phyloP scores from a whole-genome alignment of 2,888 invertebrate genomes.

The Heliconius charithonia region DNA sequence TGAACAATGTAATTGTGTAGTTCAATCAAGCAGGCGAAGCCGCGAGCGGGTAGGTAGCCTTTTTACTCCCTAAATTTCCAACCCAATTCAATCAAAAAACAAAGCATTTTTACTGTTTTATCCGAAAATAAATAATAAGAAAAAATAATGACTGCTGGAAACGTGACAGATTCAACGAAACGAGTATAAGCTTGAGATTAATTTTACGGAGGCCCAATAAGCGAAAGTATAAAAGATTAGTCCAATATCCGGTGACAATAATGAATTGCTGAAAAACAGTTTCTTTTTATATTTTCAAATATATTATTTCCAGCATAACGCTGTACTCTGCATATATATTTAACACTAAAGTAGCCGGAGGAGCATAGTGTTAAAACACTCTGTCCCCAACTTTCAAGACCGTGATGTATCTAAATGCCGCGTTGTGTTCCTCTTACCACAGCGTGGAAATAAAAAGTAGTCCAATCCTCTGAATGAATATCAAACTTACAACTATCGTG shows the following conservation, averaged over 20 bases:
- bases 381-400: neutral
- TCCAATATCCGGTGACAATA: constrained; percentile 24
- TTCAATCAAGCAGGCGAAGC: neutral
- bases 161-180: constrained; percentile 19
- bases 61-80: neutral
- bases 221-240: constrained; percentile 26
- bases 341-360: too few species aligned
- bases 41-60: neutral
- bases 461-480: too few species aligned
- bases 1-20: neutral
- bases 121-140: constrained; percentile 2
- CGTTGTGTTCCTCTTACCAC: too few species aligned
- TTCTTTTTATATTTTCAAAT: neutral
- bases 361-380: neutral
- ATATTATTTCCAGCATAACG: neutral
- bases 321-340: neutral
- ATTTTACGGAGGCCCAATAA: constrained; percentile 11
- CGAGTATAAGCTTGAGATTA: constrained; percentile 24
- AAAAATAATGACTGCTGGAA: neutral
- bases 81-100: neutral
- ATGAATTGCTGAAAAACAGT: constrained; percentile 13
- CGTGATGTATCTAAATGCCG: too few species aligned
- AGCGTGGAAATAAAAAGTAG: too few species aligned
- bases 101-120: neutral
- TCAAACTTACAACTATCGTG: too few species aligned